Base-by-base conservation (phyloP, 2,797 vertebrate species). In the Poecilia picta region DNA sequence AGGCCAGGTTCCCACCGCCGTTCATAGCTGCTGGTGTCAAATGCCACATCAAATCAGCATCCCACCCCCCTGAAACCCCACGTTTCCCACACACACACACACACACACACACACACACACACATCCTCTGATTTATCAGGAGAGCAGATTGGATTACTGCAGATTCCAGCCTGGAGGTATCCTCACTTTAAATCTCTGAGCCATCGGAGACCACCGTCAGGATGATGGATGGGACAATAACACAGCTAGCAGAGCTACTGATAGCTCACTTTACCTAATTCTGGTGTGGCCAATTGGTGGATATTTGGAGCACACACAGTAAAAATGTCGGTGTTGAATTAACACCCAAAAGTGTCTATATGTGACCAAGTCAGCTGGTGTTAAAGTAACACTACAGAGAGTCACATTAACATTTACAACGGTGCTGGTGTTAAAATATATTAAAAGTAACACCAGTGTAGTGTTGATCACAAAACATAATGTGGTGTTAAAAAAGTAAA, bases 141-240 rank as follows among this genome's bases (percentile, higher is more conserved):
- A 87, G 72, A 70, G 75, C 73, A 89, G 89, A 90, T 90, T 89
- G 82, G 81, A 87, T 94, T 94, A 89, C 90, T 80, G 86, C 85
- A 74, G 89, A 89, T 83, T 86, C 88, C 77, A 47, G 87, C 87
- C 93, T 90, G 68, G 71, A 88, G 90, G 89, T 88, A 89, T 89
- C 87, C 85, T 88, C 83, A 79, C 86, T 81, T 89, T 79, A 85
- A 86, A 90, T 77, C 78, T 57, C 77, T 89, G 89, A 92, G 83
- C 89, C 91, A 88, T 90, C 85, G 76, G 84, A 86, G 92, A 90
- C 91, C 92, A 91, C 90, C 91, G 89, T 84, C 74, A 77, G 90
- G 74, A 84, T 93, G 93, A 94, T 92, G 84, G 91, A 93, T 92
- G 89, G 78, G 86, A 87, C 90, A 90, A 91, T 91, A 91, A 91